Base-by-base conservation (phyloP, 2,797 vertebrate genomes). In the Pempheris klunzingeri region DNA sequence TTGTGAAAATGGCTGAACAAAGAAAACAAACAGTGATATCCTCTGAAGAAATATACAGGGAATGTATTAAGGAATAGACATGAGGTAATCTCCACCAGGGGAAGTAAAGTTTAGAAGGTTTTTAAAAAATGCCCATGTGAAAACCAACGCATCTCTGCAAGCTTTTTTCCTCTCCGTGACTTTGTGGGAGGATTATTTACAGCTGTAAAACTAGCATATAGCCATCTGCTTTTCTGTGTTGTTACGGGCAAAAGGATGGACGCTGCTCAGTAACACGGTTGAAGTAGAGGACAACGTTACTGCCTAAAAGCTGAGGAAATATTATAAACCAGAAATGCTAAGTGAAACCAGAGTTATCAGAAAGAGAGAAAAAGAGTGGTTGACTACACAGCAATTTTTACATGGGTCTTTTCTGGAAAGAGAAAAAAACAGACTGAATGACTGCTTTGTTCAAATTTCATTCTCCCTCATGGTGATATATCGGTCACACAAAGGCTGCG, bases 301-400 rank as follows among this genome's bases (percentile, higher is more conserved):
- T 82, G 83, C 72, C 78, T 82, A 55, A 83, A 74, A 89, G 85
- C 68, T 58, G 55, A 53, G 72, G 61, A 86, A 85, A 86, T 77
- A 87, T 77, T 70, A 75, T 68, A 84, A 81, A 88, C 86, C 85
- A 81, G 66, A 84, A 85, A 82, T 53, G 64, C 61, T 90, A 90
- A 92, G 83, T 91, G 83, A 86, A 92, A 91, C 80, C 89, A 92
- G 86, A 91, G 70, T 82, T 77, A 67, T 83, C 60, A 73, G 59
- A 74, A 80, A 0, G 22, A 79, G 69, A 78, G 55, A 75, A 85
- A 80, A 61, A 15, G 24, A 65, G 54, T 52, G 62, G 73, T 82
- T 83, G 74, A 81, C 73, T 43, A 62, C 66, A 79, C 52, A 77
- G 68, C 9, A 26, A 15, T 78, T 85, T 72, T 73, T 82, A 54